Percentiles rank a stretch among this genome's conserved stretches.
These are phyloP conservation scores for Sardina pilchardus DNA, from an alignment of 2,113 vertebrate genomes.

Conservation along the genomic window DNA sequence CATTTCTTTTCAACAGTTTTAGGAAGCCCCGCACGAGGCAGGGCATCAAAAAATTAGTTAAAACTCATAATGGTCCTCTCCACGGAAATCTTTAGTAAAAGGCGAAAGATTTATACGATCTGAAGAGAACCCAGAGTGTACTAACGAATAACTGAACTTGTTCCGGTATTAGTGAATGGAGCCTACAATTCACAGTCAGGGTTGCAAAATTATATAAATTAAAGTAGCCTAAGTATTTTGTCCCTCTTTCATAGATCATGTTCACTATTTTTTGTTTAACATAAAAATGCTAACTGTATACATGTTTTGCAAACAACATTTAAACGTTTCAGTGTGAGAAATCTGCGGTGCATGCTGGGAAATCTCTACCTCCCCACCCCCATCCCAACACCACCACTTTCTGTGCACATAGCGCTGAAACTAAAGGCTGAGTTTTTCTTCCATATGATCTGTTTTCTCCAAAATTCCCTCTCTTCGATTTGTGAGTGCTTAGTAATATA, in stretches of 20 bases:
- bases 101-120: conserved; percentile 19
- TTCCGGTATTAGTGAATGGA: not conserved
- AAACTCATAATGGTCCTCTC: conserved; percentile 18
- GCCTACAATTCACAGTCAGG: not conserved
- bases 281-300: not conserved
- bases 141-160: not conserved
- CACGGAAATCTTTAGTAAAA: conserved; percentile 22
- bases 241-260: too few species aligned
- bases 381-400: too few species aligned
- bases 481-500: too few species aligned
- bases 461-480: too few species aligned
- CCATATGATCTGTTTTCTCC: too few species aligned
- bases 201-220: not conserved
- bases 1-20: too few species aligned
- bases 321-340: not conserved
- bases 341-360: not conserved
- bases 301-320: not conserved
- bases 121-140: conserved; percentile 18
- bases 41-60: conserved; percentile 7
- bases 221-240: too few species aligned
- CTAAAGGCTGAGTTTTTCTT: too few species aligned
- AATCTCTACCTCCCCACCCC: not conserved
- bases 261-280: not conserved
- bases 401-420: too few species aligned
- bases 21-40: too few species aligned